A percentile compares a stretch with the other conserved stretches of the same genome.
Evolutionary conservation across 1,140 invertebrate species (phyloP).

Genomic region (Liolophura sinensis): DNA sequence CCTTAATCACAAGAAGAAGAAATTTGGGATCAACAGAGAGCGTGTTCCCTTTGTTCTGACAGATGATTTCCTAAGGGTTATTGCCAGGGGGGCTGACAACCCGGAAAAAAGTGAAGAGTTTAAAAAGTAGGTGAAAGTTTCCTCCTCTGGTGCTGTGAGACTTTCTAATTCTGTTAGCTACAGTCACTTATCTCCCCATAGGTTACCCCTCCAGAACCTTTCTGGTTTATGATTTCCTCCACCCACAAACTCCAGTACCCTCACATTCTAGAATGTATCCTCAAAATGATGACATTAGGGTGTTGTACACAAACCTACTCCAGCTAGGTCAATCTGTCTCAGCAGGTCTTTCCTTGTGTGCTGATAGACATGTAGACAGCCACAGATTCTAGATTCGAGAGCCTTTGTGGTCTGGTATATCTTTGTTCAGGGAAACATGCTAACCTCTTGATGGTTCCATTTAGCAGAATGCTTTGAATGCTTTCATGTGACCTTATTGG

Average conservation of each 20-base stretch:
- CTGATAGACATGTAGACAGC: background rate
- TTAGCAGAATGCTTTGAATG: background rate
- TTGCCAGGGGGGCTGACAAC: constrained; percentile 86
- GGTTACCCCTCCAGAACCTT: too few species aligned
- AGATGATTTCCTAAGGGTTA: constrained; percentile 96
- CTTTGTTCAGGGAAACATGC: too few species aligned
- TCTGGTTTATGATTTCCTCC: too few species aligned
- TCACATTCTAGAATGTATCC: too few species aligned
- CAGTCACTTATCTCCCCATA: background rate
- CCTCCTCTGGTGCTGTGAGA: background rate
- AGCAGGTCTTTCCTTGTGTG: constrained; percentile 1
- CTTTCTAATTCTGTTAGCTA: background rate
- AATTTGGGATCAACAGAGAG: constrained; percentile 96
- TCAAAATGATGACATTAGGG: too few species aligned
- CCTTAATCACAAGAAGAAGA: constrained; percentile 98
- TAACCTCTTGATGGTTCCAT: too few species aligned
- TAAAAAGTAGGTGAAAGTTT: constrained; percentile 63
- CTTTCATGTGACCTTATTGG: background rate
- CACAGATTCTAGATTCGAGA: too few species aligned
- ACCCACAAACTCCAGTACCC: too few species aligned
- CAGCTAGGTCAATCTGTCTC: background rate
- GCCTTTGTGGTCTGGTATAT: too few species aligned
- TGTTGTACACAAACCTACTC: too few species aligned
- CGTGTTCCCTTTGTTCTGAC: constrained; percentile 97
- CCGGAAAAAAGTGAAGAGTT: constrained; percentile 86